Base-by-base conservation (phyloP, 1,140 invertebrate genomes). In the Globodera rostochiensis region DNA sequence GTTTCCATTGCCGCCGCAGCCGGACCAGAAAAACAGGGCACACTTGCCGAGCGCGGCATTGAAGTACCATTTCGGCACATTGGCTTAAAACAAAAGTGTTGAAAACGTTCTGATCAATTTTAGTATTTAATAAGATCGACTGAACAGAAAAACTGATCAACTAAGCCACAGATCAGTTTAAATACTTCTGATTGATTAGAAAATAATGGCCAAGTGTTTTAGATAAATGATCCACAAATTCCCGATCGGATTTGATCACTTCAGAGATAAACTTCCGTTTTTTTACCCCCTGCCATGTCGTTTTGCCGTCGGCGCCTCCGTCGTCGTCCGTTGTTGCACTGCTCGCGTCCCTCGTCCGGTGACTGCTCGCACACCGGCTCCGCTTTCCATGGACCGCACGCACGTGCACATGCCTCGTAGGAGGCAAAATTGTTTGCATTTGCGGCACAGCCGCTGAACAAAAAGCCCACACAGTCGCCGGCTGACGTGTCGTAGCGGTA, bases 311-410 rank as follows among this genome's bases (percentile, higher is more conserved):
- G 36, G 1, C 25, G 46, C n/a, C 9, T 8, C 13, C 49, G 46
- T 11, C 6, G 46, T 19, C 60, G 50, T 45, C 36, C 36, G 67
- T 77, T 47, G 49, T 64, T 21, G 70, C 77, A 78, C 11, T 69
- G 19, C 45, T 64, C 70, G 70, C 60, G 66, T 47, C 95, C 96
- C 80, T 92, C 90, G 76, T 93, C 91, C 9, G 93, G 93, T 1
- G 95, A 93, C 83, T 95, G 90, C 21, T 93, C 91, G 89, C 96
- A 98, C 90, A 93, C 90, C 75, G 92, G 91, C 81, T 82, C 60
- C 47, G 85, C 77, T 49, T 87, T 73, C 74, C 80, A 89, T 46
- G 78, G 74, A 71, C 90, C 88, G 81, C 88, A 89, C 7, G 88
- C 89, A 21, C 88, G 85, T 53, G 87, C 80, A 71, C 88, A 89